These are phyloP conservation scores for Phodopus roborovskii DNA, from an alignment of 2,113 vertebrate species.

Conservation along the genomic window DNA sequence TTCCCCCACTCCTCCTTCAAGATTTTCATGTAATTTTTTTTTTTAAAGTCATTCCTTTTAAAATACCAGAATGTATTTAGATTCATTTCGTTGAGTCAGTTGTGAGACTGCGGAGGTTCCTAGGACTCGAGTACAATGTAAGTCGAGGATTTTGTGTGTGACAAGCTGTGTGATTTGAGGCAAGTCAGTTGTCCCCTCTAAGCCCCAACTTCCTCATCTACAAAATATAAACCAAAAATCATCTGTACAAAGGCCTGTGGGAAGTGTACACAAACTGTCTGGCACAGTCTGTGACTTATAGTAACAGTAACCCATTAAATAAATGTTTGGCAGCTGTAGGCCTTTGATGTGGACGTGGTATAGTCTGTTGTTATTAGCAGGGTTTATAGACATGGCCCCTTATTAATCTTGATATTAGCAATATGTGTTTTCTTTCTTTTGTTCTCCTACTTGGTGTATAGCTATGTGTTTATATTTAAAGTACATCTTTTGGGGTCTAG, in stretches of 20 bases:
- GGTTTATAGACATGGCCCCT: neutral
- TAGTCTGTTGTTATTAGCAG: neutral
- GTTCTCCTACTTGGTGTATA: neutral
- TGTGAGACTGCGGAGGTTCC: neutral
- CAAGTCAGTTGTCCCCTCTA: neutral
- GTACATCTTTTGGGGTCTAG: neutral
- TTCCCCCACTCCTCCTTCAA: conserved; percentile 62
- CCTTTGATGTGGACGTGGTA: neutral
- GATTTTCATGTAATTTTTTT: conserved; percentile 61
- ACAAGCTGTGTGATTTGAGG: neutral
- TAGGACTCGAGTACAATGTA: neutral
- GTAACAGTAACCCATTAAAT: neutral
- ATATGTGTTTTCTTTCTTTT: neutral
- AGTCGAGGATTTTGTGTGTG: conserved; percentile 19
- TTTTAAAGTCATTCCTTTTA: conserved; percentile 1
- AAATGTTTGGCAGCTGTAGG: neutral
- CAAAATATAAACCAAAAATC: conserved; percentile 41
- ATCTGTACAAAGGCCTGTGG: neutral
- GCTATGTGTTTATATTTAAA: conserved; percentile 42
- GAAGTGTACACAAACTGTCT: neutral
- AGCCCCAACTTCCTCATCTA: conserved; percentile 45
- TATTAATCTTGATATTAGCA: neutral
- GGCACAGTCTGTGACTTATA: neutral
- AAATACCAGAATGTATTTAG: conserved; percentile 44
- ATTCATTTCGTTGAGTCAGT: conserved; percentile 52